Base-by-base conservation (phyloP, 2,797 vertebrate genomes). In the Melanogrammus aeglefinus region DNA sequence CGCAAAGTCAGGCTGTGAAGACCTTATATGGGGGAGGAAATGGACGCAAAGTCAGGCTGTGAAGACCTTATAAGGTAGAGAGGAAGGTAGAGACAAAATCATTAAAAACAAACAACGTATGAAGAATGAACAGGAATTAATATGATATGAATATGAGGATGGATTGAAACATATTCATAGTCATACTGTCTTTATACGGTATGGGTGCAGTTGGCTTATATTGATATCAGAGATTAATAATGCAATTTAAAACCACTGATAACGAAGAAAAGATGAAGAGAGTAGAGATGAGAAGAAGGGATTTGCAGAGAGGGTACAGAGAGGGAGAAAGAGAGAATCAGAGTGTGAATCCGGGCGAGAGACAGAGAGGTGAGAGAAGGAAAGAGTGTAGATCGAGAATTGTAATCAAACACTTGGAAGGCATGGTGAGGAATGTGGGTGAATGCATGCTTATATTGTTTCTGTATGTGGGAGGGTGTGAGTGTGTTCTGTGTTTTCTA, bases 361-460 rank as follows among this genome's bases (percentile, higher is more conserved):
- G 7, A 41, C 4, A 75, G 39, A 72, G 44, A 74, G n/a, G 72
- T 36, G 76, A n/a, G 75, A 14, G 24, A 24, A 77, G 72, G 27
- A 41, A 69, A 8, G 8, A 35, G 41, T 12, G 21, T 13, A 76
- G 63, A 70, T 29, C 63, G 77, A 38, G 57, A 9, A 24, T 24
- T 14, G 8, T 9, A 66, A 27, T 66, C n/a, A 27, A n/a, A 66
- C 57, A 66, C n/a, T 24, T 9, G 72, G 81, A 81, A 80, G 78
- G 85, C 80, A 77, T 79, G 81, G 79, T 79, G 72, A 82, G 82
- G 85, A 84, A 85, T 83, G 79, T 75, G 77, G 70, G 14, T 66
- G n/a, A 66, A 73, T 38, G 29, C 69, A 33, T 72, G 18, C 51
- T 41, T 21, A 51, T 21, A 41, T 9, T 71, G 36, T 51, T 13